These are phyloP conservation scores for Anguilla marmorata DNA, from an alignment of 2,797 vertebrate species.

Conservation along the genomic window DNA sequence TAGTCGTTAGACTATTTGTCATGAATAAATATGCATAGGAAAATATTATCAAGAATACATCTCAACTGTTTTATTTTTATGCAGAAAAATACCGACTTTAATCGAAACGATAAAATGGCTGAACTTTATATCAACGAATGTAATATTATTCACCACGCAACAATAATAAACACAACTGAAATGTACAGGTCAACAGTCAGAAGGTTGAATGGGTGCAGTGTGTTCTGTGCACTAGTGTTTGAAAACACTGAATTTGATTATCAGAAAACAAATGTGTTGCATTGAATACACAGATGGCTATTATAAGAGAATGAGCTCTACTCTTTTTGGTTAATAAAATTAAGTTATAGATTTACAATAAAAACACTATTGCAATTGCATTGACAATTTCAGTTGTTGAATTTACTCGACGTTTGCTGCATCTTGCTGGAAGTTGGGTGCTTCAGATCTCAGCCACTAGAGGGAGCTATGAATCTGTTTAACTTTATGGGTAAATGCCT, in stretches of 20 bases:
- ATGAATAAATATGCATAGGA: neutral
- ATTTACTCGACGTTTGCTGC: neutral
- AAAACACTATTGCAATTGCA: neutral
- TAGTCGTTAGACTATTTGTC: neutral
- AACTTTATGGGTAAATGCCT: neutral
- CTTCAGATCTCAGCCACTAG: slow-evolving; percentile 3
- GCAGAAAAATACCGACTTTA: neutral
- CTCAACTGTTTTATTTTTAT: neutral
- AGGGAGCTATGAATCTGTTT: slow-evolving; percentile 11
- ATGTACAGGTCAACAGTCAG: neutral
- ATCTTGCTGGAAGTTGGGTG: neutral
- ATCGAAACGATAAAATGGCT: neutral
- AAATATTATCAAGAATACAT: neutral
- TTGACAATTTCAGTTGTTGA: neutral
- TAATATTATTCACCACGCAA: no score
- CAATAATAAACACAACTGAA: neutral
- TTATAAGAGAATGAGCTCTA: neutral
- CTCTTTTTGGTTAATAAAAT: neutral
- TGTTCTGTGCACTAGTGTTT: neutral
- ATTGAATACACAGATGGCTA: neutral
- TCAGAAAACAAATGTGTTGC: neutral
- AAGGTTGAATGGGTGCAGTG: neutral
- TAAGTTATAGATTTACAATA: neutral
- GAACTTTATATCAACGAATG: neutral
- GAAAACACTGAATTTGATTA: no score